Evolutionary conservation across 2,797 vertebrate genomes (phyloP).

Genomic region (Spea hammondii): DNA sequence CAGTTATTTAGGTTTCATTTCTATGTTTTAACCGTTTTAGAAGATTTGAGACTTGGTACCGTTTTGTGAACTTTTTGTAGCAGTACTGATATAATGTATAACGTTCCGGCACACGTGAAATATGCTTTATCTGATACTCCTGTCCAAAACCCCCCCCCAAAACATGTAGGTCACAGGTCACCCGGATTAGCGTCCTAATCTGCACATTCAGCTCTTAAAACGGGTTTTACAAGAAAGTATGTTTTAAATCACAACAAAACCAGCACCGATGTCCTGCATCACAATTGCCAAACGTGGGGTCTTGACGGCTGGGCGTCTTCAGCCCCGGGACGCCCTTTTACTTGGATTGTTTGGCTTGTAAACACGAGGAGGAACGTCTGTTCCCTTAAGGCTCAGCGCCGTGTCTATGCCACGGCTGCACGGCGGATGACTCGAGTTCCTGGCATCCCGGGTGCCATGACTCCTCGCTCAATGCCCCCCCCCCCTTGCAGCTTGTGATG

Average conservation of each 20-base stretch:
- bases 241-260: slow-evolving; percentile 26
- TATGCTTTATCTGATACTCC: too few relatives aligned
- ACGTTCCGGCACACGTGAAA: too few relatives aligned
- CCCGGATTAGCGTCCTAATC: background rate
- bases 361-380: slow-evolving; percentile 6
- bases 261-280: background rate
- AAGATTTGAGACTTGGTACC: too few relatives aligned
- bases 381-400: background rate
- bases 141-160: too few relatives aligned
- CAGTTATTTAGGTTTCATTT: too few relatives aligned
- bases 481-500: background rate
- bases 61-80: too few relatives aligned
- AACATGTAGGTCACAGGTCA: background rate
- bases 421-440: background rate
- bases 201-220: background rate
- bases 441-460: background rate
- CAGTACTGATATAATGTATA: too few relatives aligned
- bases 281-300: background rate
- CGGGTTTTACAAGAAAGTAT: background rate
- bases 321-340: slow-evolving; percentile 5
- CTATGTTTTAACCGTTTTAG: too few relatives aligned
- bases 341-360: slow-evolving; percentile 34
- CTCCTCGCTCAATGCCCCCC: background rate
- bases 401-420: background rate
- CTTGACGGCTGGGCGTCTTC: background rate